phyloP scores from a whole-genome alignment of 2,888 invertebrate genomes.

The Timandra comae region DNA sequence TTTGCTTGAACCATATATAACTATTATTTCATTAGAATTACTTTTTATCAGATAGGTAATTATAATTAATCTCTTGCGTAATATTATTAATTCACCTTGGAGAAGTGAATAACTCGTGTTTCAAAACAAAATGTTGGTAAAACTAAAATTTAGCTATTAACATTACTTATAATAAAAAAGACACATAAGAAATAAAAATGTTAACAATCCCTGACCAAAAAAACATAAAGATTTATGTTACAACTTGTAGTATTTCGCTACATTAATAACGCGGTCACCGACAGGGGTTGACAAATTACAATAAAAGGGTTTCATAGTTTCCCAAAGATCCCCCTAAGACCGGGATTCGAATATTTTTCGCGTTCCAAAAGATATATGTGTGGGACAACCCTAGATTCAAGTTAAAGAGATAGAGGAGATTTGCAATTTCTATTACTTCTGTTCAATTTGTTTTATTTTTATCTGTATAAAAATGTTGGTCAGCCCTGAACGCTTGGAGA shows the following conservation, averaged over 20 bases:
- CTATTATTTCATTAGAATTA: no score
- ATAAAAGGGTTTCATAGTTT: constrained; percentile 20
- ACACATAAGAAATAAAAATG: no score
- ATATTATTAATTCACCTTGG: no score
- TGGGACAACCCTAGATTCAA: not conserved
- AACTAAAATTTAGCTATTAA: no score
- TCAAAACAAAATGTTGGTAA: no score
- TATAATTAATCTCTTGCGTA: no score
- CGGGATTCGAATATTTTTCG: no score
- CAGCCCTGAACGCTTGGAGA: not conserved
- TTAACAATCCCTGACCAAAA: constrained; percentile 5
- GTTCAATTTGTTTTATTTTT: not conserved
- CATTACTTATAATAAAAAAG: no score
- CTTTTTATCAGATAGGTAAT: no score
- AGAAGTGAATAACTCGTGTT: no score
- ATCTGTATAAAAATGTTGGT: no score
- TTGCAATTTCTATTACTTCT: not conserved
- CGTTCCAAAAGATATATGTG: not conserved
- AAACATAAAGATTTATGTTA: constrained; percentile 14
- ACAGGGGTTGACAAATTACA: constrained; percentile 25
- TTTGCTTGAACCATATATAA: no score
- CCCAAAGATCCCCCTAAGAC: constrained; percentile 5
- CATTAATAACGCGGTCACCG: constrained; percentile 18
- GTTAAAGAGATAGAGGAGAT: not conserved
- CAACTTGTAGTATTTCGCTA: constrained; percentile 12